Evolutionary conservation across 2,113 vertebrate genomes (phyloP), one percentile per base, ranked within the genome.

Genomic region (Desmodus rotundus): DNA sequence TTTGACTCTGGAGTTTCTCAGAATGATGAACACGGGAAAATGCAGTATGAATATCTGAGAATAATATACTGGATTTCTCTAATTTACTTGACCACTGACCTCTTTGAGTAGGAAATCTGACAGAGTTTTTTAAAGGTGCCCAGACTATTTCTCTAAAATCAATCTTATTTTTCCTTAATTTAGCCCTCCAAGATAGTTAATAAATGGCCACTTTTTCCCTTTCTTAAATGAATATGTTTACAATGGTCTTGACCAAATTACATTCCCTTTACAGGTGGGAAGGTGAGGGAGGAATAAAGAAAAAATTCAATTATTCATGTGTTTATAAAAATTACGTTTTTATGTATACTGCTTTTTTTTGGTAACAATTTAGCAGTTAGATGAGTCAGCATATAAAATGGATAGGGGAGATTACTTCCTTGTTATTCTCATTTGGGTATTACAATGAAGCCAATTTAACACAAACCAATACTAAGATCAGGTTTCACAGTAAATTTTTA

Each of bases 401-500:
- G 7, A 67, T 87, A 2, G 24, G 3, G 1, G 31, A 41, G 7
- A 8, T 20, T 22, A 70, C 70, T 77, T 86, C 11, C 41, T 97
- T 93, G 12, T 89, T 76, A 20, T 54, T 77, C 61, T 94, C 7
- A 43, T 7, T 28, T 89, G 56, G 11, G 7, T 20, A 56, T 76
- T 87, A 78, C 20, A 45, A 10, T 89, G 38, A 96, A 88, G 16
- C 15, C 82, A 82, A 3, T 68, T 73, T 89, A 63, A 68, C 17
- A 54, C 1, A 85, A 61, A 74, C 28, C 43, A 83, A 36, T 19
- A 84, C 4, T 20, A 67, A 63, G 28, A 76, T 89, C 22, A 76
- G 33, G 65, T 78, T 87, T 63, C 67, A 93, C 28, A 93, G 26
- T 54, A 78, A 94, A 83, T 82, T 47, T 77, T 63, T 92, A 78